Evolutionary conservation across 1,140 invertebrate species (phyloP).

Genomic region (Potamilus streckersoni): DNA sequence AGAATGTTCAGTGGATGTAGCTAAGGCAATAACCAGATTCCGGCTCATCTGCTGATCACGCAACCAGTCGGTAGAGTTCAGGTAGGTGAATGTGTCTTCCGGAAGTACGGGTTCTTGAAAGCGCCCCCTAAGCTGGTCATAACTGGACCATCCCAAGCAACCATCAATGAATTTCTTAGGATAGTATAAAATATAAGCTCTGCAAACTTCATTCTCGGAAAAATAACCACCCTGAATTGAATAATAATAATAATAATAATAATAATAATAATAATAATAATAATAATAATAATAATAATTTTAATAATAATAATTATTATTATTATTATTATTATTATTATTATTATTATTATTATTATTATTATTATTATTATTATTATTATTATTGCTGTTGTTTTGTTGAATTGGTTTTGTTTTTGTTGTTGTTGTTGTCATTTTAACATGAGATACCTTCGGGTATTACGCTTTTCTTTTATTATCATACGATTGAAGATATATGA

Average conservation of each 20-base stretch:
- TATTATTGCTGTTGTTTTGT: no score
- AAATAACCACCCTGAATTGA: slow-evolving; percentile 22
- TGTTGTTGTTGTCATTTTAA: no score
- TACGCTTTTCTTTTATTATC: no score
- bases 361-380: no score
- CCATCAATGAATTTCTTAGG: slow-evolving; percentile 23
- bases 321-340: no score
- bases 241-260: neutral
- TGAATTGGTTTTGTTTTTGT: no score
- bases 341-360: no score
- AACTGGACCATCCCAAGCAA: slow-evolving; percentile 27
- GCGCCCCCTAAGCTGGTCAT: slow-evolving; percentile 5
- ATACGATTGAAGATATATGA: no score
- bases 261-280: no score
- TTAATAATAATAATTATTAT: no score
- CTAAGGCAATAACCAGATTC: slow-evolving; percentile 8
- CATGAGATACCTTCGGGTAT: no score
- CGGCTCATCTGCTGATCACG: slow-evolving; percentile 1
- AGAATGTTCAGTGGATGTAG: slow-evolving; percentile 8
- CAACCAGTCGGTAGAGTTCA: slow-evolving; percentile 11
- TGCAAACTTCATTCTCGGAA: slow-evolving; percentile 13
- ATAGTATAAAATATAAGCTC: slow-evolving; percentile 26
- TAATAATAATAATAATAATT: no score
- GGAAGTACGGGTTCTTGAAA: neutral
- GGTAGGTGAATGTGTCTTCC: slow-evolving; percentile 14